These are phyloP conservation scores for Phrynosoma platyrhinos DNA, from an alignment of 2,113 vertebrate species.

Conservation along the genomic window DNA sequence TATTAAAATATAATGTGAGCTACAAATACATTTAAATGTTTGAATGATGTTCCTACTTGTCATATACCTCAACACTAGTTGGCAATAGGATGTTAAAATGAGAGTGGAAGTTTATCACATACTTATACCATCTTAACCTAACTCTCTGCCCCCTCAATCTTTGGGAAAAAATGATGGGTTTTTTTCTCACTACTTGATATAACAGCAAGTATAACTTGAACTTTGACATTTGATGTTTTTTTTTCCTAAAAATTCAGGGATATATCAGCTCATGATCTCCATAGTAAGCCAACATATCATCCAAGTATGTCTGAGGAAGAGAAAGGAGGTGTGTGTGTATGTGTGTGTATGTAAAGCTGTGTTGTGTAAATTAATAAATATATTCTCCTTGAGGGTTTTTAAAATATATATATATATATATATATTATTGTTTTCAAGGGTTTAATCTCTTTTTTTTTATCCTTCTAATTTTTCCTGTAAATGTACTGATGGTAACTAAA, in stretches of 20 bases:
- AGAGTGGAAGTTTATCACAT: slow-evolving; percentile 82
- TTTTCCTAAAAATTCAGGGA: slow-evolving; percentile 94
- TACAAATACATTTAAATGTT: slow-evolving; percentile 81
- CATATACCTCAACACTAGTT: slow-evolving; percentile 99
- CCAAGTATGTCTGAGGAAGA: slow-evolving; percentile 54
- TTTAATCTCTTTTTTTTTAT: slow-evolving; percentile 80
- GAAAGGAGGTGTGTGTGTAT: slow-evolving; percentile 69
- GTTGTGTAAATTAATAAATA: slow-evolving; percentile 73
- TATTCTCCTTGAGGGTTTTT: slow-evolving; percentile 65
- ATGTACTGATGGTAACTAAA: slow-evolving; percentile 79
- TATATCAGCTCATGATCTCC: slow-evolving; percentile 88
- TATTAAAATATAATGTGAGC: slow-evolving; percentile 92
- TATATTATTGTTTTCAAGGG: slow-evolving; percentile 77
- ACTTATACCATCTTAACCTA: slow-evolving; percentile 76
- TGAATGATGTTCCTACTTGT: slow-evolving; percentile 92
- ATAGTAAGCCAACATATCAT: slow-evolving; percentile 80
- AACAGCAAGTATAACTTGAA: slow-evolving; percentile 93
- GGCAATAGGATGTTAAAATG: slow-evolving; percentile 91
- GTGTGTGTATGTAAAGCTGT: slow-evolving; percentile 80
- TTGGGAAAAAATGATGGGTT: slow-evolving; percentile 67
- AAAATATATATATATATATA: too few species aligned
- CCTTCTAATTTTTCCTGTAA: slow-evolving; percentile 79
- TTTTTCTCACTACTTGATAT: slow-evolving; percentile 84
- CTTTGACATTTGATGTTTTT: slow-evolving; percentile 83
- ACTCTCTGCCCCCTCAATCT: slow-evolving; percentile 64